Conservation (phyloP, 2,113 vertebrate species). For the Mionectes macconnelli region DNA sequence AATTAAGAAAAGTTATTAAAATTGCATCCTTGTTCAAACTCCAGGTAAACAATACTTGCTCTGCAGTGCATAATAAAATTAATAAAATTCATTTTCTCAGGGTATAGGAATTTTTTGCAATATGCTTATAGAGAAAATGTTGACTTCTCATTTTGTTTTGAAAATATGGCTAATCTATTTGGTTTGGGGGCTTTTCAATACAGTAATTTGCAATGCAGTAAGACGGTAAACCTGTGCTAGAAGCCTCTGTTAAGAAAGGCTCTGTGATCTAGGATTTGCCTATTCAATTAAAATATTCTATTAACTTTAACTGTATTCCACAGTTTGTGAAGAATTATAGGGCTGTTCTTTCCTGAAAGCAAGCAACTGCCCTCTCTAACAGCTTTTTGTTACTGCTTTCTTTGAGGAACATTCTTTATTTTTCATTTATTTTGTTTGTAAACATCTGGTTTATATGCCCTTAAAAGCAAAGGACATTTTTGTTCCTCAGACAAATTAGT, state of each 20-base stretch:
- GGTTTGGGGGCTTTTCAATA: background rate
- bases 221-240: background rate
- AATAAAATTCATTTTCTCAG: background rate
- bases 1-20: background rate
- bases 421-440: background rate
- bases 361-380: background rate
- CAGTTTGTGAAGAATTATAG: background rate
- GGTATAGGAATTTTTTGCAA: background rate
- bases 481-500: background rate
- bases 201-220: background rate
- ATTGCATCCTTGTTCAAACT: background rate
- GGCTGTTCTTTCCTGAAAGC: background rate
- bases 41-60: background rate
- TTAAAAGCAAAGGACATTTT: constrained; percentile 14
- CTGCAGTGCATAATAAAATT: background rate
- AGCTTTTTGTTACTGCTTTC: background rate
- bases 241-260: background rate
- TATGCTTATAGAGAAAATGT: background rate
- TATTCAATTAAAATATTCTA: background rate
- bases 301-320: background rate
- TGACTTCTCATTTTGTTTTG: background rate
- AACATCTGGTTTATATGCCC: background rate
- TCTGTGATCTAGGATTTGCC: background rate
- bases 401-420: background rate
- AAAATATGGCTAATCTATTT: background rate